Evolutionary conservation across 2,888 invertebrate species (phyloP).

Genomic region (Agrochola lota): DNA sequence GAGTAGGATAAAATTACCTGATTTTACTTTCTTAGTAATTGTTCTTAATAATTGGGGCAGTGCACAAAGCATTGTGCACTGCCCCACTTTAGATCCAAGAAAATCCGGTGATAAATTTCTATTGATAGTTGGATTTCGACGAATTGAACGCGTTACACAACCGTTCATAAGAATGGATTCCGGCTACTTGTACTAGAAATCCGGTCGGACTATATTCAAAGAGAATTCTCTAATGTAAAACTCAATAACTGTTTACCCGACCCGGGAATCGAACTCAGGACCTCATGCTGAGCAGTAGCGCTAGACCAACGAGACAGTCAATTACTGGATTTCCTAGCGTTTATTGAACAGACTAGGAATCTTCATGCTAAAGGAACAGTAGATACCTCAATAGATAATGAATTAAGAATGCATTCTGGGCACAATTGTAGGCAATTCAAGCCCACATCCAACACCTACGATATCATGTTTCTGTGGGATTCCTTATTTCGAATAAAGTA

Average conservation of each 20-base stretch:
- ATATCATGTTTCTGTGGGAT: slow-evolving; percentile 28
- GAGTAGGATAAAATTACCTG: not conserved
- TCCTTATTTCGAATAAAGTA: slow-evolving; percentile 39
- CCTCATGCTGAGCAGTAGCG: no score
- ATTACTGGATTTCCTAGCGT: slow-evolving; percentile 7
- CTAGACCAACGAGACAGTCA: no score
- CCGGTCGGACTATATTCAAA: not conserved
- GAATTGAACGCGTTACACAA: slow-evolving; percentile 40
- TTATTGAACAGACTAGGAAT: not conserved
- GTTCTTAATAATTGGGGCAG: no score
- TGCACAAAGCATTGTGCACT: slow-evolving; percentile 8
- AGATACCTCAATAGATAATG: slow-evolving; percentile 46
- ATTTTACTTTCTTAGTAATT: slow-evolving; percentile 1
- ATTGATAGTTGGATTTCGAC: slow-evolving; percentile 27
- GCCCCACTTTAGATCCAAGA: slow-evolving; percentile 26
- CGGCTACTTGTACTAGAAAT: not conserved
- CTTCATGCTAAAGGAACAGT: not conserved
- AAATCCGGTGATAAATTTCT: slow-evolving; percentile 46
- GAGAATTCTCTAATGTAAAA: no score
- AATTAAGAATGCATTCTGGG: slow-evolving; percentile 44
- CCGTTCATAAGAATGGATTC: slow-evolving; percentile 18
- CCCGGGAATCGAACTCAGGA: no score
- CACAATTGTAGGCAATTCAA: slow-evolving; percentile 46
- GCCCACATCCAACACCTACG: slow-evolving; percentile 51
- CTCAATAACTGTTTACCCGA: no score